Evolutionary conservation across 2,113 vertebrate species (phyloP).

Genomic region (Ailuropoda melanoleuca): DNA sequence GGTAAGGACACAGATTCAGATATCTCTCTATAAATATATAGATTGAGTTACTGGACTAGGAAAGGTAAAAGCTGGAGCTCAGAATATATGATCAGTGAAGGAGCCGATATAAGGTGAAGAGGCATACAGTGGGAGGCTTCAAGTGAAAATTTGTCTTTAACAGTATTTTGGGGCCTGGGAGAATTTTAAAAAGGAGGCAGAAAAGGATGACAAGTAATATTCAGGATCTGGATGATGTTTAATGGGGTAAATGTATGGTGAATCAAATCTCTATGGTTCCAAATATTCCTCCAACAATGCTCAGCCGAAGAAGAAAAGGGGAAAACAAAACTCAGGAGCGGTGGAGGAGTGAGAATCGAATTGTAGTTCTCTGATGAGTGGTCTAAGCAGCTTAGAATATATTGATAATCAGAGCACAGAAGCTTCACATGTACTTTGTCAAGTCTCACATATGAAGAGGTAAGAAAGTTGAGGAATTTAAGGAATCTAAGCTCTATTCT

Average conservation of each 20-base stretch:
- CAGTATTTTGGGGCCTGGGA: neutral
- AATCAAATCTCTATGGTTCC: neutral
- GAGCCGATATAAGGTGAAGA: neutral
- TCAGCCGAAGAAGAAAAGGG: neutral
- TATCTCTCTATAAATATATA: neutral
- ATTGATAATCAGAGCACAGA: neutral
- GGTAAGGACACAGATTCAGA: neutral
- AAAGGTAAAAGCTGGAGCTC: neutral
- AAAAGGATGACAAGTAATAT: neutral
- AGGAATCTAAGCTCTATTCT: neutral
- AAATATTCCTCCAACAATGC: neutral
- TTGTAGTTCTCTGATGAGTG: neutral
- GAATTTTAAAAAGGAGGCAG: neutral
- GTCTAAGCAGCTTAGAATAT: neutral
- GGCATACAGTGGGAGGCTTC: neutral
- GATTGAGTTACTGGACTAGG: neutral
- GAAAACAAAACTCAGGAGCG: neutral
- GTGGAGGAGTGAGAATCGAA: neutral
- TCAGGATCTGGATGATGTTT: neutral
- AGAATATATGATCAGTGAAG: neutral
- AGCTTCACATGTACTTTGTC: neutral
- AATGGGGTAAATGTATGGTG: neutral
- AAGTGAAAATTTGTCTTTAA: neutral
- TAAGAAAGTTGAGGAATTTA: neutral
- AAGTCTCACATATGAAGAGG: neutral